Evolutionary conservation across 2,797 vertebrate species (phyloP), one percentile per base, ranked within the genome.

Genomic region (Sebastes flavidus): DNA sequence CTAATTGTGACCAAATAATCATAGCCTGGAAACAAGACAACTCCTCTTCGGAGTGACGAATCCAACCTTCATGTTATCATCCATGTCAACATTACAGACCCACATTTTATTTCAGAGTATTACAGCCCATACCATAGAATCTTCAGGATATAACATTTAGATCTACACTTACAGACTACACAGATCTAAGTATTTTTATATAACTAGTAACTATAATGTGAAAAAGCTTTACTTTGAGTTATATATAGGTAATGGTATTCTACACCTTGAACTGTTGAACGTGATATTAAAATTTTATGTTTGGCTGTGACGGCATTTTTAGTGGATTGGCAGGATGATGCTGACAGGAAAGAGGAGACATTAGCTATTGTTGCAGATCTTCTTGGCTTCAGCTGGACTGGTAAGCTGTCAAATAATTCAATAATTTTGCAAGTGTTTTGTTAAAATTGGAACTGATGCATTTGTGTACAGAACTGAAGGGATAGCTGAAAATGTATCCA

Each of bases 331-430:
- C 96, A 97, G 89, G 96, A 97, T 87, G 97, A 98, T 89, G 95
- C 95, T 83, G 97, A 98, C 89, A 96, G 96, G 80, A 98, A 97
- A 76, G 98, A 99, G 83, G 97, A 99, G 84, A 97, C 97, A 78
- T 94, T 99, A 91, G 96, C 98, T 68, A 97, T 98, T 82, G 96
- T 99, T 88, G 97, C 98, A 4, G 98, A 99, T 92, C 98, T 99
- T 68, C 97, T 99, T 78, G 98, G 98, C 88, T 99, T 99, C 96
- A 99, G 98, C 89, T 99, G 98, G 98, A 98, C 98, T 95, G 98
- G 98, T 99, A 95, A 93, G 93, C 20, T 77, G 8, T 82, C 13
- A 84, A 72, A 65, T 74, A 18, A 61, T 72, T 2, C 13, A 61
- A 12, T 63, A 0, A 22, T 56, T 83, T 65, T 61, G 5, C 8